phyloP scores from a whole-genome alignment of 2,797 vertebrate genomes.

The Urocyon cinereoargenteus region DNA sequence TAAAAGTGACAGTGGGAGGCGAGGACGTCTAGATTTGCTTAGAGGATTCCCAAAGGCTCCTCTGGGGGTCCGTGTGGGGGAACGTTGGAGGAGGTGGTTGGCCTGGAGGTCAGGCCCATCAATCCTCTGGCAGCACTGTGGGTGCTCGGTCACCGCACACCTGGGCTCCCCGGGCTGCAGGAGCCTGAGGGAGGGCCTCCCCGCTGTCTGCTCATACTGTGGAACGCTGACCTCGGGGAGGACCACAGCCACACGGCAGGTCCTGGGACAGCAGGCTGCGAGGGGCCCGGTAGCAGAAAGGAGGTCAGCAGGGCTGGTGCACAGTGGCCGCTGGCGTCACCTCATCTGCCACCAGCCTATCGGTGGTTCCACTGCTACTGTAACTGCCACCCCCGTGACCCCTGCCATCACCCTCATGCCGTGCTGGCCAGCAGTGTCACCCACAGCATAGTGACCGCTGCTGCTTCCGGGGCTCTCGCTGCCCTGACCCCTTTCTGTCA shows the following conservation, averaged over 20 bases:
- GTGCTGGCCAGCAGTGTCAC: fast-evolving
- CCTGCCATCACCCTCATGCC: no score
- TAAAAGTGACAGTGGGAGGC: not conserved
- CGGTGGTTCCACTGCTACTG: not conserved
- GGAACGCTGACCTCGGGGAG: fast-evolving
- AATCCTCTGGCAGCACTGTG: not conserved
- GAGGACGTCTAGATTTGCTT: not conserved
- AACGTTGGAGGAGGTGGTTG: not conserved
- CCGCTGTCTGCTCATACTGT: not conserved
- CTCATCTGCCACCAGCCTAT: not conserved
- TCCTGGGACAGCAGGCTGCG: not conserved
- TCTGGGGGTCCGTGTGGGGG: not conserved
- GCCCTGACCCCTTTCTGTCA: no score
- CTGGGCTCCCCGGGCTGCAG: no score
- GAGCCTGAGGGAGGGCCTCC: not conserved
- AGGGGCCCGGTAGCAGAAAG: not conserved
- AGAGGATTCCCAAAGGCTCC: not conserved
- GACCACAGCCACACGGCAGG: fast-evolving
- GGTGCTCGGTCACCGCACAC: not conserved
- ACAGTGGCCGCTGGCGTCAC: not conserved
- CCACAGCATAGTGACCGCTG: not conserved
- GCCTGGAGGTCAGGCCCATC: not conserved
- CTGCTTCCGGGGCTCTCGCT: not conserved
- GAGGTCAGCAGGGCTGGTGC: not conserved
- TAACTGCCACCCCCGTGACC: not conserved